A percentile compares a stretch with the other conserved stretches of the same genome.
Conservation (phyloP, 2,113 vertebrate genomes). For the Oncorhynchus masou region DNA sequence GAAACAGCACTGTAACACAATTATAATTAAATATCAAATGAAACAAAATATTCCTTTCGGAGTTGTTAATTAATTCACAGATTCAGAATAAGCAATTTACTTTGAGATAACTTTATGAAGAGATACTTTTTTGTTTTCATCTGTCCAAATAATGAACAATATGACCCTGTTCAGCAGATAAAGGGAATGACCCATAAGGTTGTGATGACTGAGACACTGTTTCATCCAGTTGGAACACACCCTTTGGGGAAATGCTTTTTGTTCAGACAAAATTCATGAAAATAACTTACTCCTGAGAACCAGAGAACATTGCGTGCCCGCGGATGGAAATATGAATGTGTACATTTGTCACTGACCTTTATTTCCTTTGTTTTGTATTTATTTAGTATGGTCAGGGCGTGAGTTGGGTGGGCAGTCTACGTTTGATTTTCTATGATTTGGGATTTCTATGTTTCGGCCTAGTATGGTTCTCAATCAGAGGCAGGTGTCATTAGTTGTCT, state of each 20-base stretch:
- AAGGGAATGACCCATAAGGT: slow-evolving; percentile 34
- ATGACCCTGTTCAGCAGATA: slow-evolving; percentile 46
- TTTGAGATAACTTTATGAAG: slow-evolving; percentile 35
- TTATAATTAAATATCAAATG: too few relatives aligned
- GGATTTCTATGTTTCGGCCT: too few relatives aligned
- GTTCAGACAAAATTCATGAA: slow-evolving; percentile 58
- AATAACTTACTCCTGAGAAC: slow-evolving; percentile 52
- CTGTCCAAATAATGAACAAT: slow-evolving; percentile 53
- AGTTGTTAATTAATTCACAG: too few relatives aligned
- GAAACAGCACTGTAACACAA: too few relatives aligned
- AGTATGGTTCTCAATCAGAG: too few relatives aligned
- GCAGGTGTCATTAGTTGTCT: too few relatives aligned
- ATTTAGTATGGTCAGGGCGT: too few relatives aligned
- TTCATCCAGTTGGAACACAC: slow-evolving; percentile 43
- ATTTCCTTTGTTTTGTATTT: too few relatives aligned
- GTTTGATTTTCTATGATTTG: too few relatives aligned
- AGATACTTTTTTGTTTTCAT: slow-evolving; percentile 6
- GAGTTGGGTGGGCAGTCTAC: too few relatives aligned
- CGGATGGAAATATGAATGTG: slow-evolving; percentile 48
- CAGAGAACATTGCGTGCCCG: slow-evolving; percentile 32
- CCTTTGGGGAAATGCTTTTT: slow-evolving; percentile 45
- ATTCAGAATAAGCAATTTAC: background rate
- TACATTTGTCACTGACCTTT: too few relatives aligned
- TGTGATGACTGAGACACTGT: slow-evolving; percentile 50
- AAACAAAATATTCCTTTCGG: too few relatives aligned